phyloP scores from a whole-genome alignment of 2,797 vertebrate species.

The Brotula barbata region DNA sequence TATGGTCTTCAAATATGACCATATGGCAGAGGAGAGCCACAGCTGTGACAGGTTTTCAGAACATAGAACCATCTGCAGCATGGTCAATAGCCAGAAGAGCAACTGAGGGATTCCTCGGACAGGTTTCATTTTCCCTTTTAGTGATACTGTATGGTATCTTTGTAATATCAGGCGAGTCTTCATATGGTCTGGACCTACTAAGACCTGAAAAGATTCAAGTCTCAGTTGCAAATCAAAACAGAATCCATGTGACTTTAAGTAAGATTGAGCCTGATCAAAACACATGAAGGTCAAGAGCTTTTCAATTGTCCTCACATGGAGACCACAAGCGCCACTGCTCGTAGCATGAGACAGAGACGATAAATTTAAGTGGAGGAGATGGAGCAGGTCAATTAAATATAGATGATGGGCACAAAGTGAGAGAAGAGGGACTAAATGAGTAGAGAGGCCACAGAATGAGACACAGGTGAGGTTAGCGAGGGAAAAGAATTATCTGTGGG shows the following conservation, averaged over 20 bases:
- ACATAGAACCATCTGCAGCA: constrained; percentile 33
- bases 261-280: no score
- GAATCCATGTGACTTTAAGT: no score
- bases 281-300: no score
- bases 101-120: constrained; percentile 14
- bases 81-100: constrained; percentile 41
- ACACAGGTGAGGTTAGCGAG: constrained; percentile 23
- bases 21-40: constrained; percentile 22
- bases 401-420: constrained; percentile 7
- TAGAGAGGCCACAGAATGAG: constrained; percentile 29
- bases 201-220: no score
- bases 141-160: no score
- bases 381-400: constrained; percentile 10
- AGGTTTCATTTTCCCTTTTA: no score
- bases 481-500: constrained; percentile 23
- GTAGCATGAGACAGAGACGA: constrained; percentile 8
- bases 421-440: constrained; percentile 19
- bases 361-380: constrained; percentile 8
- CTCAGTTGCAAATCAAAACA: no score
- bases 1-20: constrained; percentile 20
- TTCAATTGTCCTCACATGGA: background rate
- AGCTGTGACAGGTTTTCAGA: constrained; percentile 33
- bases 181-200: no score
- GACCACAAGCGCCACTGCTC: constrained; percentile 1
- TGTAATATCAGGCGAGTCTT: no score